Percentiles rank a stretch among this genome's conserved stretches.
Evolutionary conservation across 2,113 vertebrate species (phyloP).

Genomic region (Aix galericulata): DNA sequence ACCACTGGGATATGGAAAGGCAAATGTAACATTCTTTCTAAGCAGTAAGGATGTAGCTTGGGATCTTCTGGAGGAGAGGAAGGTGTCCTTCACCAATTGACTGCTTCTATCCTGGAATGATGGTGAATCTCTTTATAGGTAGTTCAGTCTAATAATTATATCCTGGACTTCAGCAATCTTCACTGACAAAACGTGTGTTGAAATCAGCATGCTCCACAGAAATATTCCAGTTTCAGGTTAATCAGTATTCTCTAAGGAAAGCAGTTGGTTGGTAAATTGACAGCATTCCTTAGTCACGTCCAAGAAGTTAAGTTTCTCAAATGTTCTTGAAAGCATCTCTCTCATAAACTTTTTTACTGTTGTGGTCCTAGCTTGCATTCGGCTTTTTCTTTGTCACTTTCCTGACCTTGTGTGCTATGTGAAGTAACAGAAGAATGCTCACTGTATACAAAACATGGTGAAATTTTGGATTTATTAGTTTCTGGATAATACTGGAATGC

Average conservation of each 20-base stretch:
- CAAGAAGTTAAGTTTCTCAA: neutral
- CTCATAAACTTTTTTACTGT: neutral
- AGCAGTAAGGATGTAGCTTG: neutral
- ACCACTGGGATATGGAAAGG: neutral
- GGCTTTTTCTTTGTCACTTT: neutral
- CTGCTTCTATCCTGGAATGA: neutral
- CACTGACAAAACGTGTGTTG: neutral
- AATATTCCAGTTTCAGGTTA: neutral
- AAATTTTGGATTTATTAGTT: neutral
- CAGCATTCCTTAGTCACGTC: neutral
- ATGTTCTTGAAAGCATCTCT: neutral
- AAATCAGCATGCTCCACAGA: neutral
- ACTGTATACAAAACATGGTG: neutral
- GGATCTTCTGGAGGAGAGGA: neutral
- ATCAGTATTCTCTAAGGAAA: neutral
- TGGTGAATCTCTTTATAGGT: neutral
- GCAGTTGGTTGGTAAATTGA: neutral
- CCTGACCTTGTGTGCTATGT: neutral
- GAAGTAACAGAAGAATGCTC: neutral
- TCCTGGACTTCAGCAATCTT: neutral
- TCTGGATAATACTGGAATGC: neutral
- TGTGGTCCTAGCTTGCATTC: neutral
- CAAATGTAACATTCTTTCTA: neutral
- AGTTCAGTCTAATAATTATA: neutral
- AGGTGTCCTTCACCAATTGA: neutral